Evolutionary conservation across 1,140 invertebrate species (phyloP).

Genomic region (Centruroides sculpturatus): DNA sequence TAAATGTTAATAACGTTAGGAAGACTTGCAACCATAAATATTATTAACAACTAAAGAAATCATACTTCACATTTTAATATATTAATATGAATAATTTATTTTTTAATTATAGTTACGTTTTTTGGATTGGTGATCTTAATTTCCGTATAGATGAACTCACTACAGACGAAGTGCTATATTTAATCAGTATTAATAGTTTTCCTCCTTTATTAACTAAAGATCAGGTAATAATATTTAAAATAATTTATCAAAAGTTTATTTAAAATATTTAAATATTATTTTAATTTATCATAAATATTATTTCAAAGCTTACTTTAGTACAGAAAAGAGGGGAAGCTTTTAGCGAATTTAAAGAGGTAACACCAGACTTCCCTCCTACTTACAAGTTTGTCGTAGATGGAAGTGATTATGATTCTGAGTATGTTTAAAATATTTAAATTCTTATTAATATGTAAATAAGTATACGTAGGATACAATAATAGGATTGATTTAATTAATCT

Average conservation of each 20-base stretch:
- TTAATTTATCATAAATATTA: too few relatives aligned
- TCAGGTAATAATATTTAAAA: constrained; percentile 21
- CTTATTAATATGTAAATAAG: too few relatives aligned
- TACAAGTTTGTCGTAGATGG: constrained; percentile 65
- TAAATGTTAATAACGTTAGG: too few relatives aligned
- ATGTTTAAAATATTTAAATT: constrained; percentile 22
- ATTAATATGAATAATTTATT: too few relatives aligned
- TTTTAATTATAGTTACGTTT: constrained; percentile 53
- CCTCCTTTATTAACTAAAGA: constrained; percentile 34
- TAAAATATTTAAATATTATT: too few relatives aligned
- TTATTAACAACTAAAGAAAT: too few relatives aligned
- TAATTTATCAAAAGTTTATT: too few relatives aligned
- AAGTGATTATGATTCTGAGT: constrained; percentile 64
- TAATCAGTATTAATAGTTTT: constrained; percentile 47
- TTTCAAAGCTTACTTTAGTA: too few relatives aligned
- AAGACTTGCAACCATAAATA: too few relatives aligned
- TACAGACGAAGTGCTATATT: constrained; percentile 47
- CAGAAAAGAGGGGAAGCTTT: constrained; percentile 49
- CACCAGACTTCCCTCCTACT: constrained; percentile 68
- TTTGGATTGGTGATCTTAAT: constrained; percentile 91
- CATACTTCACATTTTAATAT: too few relatives aligned
- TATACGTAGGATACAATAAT: too few relatives aligned
- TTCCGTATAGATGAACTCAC: constrained; percentile 57
- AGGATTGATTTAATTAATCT: too few relatives aligned
- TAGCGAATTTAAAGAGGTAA: constrained; percentile 53